These are phyloP conservation scores for Erpornis zantholeuca DNA, from an alignment of 2,113 vertebrate species.

Conservation along the genomic window DNA sequence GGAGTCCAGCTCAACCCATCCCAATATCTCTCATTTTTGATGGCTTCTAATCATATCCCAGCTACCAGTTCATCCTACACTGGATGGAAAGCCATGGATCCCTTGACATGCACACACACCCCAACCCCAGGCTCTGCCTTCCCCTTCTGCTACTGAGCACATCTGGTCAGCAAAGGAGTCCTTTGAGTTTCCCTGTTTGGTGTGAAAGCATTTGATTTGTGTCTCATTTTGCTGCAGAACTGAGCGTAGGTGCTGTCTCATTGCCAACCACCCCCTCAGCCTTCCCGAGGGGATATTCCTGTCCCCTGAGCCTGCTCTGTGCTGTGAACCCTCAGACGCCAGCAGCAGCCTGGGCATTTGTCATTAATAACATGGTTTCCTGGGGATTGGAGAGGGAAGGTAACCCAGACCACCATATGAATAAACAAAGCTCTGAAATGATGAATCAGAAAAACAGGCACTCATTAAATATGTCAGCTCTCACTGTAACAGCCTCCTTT, in stretches of 20 bases:
- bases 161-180: neutral
- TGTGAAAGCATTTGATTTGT: neutral
- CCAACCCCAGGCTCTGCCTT: neutral
- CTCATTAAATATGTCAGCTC: neutral
- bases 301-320: neutral
- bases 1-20: neutral
- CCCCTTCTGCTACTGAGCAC: neutral
- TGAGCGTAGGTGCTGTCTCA: neutral
- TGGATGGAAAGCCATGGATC: neutral
- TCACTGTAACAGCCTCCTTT: neutral
- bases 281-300: neutral
- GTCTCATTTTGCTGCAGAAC: neutral
- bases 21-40: neutral
- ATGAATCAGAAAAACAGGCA: neutral
- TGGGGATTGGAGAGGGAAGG: neutral
- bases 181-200: neutral
- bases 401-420: neutral
- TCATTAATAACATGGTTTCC: neutral
- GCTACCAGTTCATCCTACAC: neutral
- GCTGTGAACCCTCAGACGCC: neutral
- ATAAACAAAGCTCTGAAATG: neutral
- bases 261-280: neutral
- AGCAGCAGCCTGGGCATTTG: neutral
- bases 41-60: neutral
- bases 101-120: fast-evolving